phyloP scores from a whole-genome alignment of 2,797 vertebrate genomes.

The Falco concolor region DNA sequence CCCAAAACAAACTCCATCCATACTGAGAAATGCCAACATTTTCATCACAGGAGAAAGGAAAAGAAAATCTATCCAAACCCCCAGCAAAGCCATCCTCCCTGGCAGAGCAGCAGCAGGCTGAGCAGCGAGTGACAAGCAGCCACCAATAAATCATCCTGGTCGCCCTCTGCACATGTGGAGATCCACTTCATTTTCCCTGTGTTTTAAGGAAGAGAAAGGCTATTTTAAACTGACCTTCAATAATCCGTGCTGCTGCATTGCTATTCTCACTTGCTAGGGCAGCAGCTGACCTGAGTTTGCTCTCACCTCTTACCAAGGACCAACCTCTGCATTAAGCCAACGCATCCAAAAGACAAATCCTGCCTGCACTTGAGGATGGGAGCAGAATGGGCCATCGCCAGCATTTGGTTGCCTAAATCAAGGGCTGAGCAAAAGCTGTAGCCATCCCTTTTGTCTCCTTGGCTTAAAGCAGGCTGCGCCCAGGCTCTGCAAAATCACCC shows the following conservation, averaged over 20 bases:
- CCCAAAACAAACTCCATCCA: background rate
- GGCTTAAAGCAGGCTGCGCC: background rate
- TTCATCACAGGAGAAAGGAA: background rate
- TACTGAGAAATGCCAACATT: background rate
- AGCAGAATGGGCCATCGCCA: rapidly evolving
- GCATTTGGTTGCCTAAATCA: background rate
- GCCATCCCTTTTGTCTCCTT: background rate
- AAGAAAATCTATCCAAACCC: background rate
- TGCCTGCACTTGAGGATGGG: background rate
- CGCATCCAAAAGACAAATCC: background rate
- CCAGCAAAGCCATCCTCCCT: background rate
- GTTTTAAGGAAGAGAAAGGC: background rate
- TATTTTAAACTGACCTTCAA: background rate
- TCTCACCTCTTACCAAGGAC: background rate
- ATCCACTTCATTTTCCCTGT: background rate
- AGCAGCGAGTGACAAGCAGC: background rate
- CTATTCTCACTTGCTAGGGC: background rate
- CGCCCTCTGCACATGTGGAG: rapidly evolving
- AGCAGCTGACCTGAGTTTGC: background rate
- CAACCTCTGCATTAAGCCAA: background rate
- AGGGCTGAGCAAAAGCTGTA: background rate
- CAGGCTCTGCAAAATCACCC: background rate
- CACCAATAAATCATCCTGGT: background rate
- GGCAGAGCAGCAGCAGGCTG: background rate
- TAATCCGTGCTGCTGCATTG: rapidly evolving